Evolutionary conservation across 1,140 invertebrate species (phyloP), one percentile per base, ranked within the genome.

Genomic region (Trachymyrmex cornetzi): DNA sequence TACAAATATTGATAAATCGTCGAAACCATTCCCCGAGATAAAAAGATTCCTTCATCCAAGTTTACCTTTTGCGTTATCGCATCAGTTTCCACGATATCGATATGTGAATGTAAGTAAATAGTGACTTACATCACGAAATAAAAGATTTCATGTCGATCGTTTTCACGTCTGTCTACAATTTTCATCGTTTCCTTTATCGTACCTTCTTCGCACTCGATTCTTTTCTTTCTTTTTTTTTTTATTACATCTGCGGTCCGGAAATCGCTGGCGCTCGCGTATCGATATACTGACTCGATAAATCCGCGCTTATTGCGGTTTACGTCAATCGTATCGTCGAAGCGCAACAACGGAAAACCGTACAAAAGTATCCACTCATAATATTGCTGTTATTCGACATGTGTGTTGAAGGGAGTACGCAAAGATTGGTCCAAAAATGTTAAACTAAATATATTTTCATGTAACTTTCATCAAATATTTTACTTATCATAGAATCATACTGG

Each of bases 271-370:
- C 14, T 69, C 38, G 66, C 48, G 50, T 38, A 85, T 77, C 72
- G 30, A 67, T 69, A 69, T 55, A 81, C 30, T 34, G 50, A 44
- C 34, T 81, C 64, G 79, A 81, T 81, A 79, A 79, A 85, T 79
- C 82, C 61, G 22, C 74, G 74, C 75, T 85, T 85, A 79, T 85
- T 85, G 74, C 82, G 74, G 63, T 85, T 84, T 85, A 53, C 34
- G 27, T 77, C 50, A 55, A 55, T 64, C 61, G 50, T 63, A 66
- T 79, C 48, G 24, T 82, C 53, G 53, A 74, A 72, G 57, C 24
- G 44, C 22, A 48, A 79, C 74, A 55, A 77, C 16, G 22, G 24
- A 38, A 57, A 66, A 64, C 16, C 63, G 53, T 81, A 30, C 16
- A 55, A 22, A 48, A 44, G 12, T 77, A 64, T 16, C 6, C 57